A percentile compares a stretch with the other conserved stretches of the same genome.
Evolutionary conservation across 35 echinoderm and acorn worm species (phyloP).

Genomic region (Lytechinus pictus): DNA sequence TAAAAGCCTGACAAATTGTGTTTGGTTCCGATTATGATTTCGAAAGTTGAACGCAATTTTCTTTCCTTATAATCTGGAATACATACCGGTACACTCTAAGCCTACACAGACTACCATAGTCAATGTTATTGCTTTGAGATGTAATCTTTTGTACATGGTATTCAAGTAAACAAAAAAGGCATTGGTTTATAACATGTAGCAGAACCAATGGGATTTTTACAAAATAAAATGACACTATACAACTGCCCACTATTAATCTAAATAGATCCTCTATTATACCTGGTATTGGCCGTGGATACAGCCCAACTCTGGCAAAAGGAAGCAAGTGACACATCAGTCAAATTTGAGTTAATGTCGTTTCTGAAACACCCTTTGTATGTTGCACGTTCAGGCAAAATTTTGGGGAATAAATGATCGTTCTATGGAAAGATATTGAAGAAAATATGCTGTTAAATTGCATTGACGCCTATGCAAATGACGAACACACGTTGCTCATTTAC

Average conservation of each 20-base stretch:
- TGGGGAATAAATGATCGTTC: too few relatives aligned
- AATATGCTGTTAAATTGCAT: too few relatives aligned
- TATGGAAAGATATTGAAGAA: too few relatives aligned
- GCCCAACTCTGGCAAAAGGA: too few relatives aligned
- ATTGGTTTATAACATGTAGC: neutral
- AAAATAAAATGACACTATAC: neutral
- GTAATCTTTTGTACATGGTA: neutral
- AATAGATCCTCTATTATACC: too few relatives aligned
- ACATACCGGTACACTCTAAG: neutral
- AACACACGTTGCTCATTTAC: too few relatives aligned
- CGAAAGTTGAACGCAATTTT: neutral
- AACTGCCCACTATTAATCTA: neutral
- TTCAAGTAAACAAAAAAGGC: neutral
- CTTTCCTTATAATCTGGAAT: neutral
- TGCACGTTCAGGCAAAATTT: too few relatives aligned
- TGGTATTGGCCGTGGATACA: too few relatives aligned
- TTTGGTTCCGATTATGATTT: neutral
- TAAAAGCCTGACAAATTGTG: neutral
- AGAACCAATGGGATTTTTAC: neutral
- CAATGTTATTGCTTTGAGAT: neutral
- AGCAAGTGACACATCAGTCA: too few relatives aligned
- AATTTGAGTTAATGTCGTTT: too few relatives aligned
- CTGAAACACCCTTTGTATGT: too few relatives aligned
- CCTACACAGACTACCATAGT: neutral
- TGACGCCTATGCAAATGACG: too few relatives aligned